Evolutionary conservation across 2,797 vertebrate genomes (phyloP), one percentile per base, ranked within the genome.

Genomic region (Salmo trutta): DNA sequence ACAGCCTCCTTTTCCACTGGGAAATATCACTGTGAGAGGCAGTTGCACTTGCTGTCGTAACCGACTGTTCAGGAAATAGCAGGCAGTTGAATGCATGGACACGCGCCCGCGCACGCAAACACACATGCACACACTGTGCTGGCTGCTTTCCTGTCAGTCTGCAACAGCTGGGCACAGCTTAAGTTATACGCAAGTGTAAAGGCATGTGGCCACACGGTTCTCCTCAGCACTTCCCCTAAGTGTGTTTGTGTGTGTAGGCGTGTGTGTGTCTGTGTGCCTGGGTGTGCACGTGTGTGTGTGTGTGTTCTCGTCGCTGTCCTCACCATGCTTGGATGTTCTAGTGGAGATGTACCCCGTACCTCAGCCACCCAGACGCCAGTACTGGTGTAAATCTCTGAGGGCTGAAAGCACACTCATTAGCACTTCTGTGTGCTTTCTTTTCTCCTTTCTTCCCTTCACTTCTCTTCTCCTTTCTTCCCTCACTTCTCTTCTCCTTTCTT

Each of bases 11-110:
- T 59, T 59, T 59, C 56, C 56, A 59, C 56, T 59, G 56, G 8
- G 56, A 65, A 65, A 65, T 27, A 24, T 24, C n/a, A 65, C 41
- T 70, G 75, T 77, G 75, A 75, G 81, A 86, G 79, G 71, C 85
- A 87, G 84, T 82, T 86, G 86, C 82, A 86, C 85, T 84, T 79
- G 77, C 80, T 80, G 78, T 85, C 80, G 82, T 71, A 85, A 83
- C 81, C 86, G 80, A 88, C 81, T 83, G 80, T 71, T 88, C 86
- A 90, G 88, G 88, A 91, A 91, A 91, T 89, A 91, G 86, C 88
- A 74, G 77, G 69, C 80, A 74, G 82, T 88, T 78, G 81, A 72
- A 47, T 51, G 24, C 27, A 6, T 10, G 12, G 33, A 16, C 53
- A 71, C 77, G 76, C 77, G 75, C 17, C 77, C 72, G 75, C 73